These are phyloP conservation scores for Drosophila siamana DNA, from an alignment of 2,888 invertebrate species.

Conservation along the genomic window DNA sequence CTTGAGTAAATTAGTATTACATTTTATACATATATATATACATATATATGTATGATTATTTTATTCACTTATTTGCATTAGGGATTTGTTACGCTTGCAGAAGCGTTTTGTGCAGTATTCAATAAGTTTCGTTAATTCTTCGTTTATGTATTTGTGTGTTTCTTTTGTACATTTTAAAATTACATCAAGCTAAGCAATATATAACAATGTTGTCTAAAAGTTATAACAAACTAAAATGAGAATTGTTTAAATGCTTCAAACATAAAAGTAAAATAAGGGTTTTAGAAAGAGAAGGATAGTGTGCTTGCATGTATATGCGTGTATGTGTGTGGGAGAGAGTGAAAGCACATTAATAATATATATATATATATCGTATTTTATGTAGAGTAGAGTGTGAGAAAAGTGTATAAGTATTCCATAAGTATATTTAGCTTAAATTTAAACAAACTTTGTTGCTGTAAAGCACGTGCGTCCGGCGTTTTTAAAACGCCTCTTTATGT, in stretches of 20 bases:
- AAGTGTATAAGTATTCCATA: background rate
- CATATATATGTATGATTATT: conserved; percentile 22
- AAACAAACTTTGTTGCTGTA: conserved; percentile 39
- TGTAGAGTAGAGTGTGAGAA: background rate
- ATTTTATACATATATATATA: conserved; percentile 8
- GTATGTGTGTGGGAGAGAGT: background rate
- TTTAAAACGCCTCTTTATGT: conserved; percentile 42
- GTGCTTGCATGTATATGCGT: background rate
- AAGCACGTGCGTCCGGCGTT: conserved; percentile 54
- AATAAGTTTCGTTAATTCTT: background rate
- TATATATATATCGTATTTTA: conserved; percentile 3
- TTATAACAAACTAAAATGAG: conserved; percentile 55
- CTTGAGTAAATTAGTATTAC: conserved; percentile 36
- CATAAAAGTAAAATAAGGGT: background rate
- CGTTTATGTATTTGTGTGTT: conserved; percentile 5
- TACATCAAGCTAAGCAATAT: conserved; percentile 69
- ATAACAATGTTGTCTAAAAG: conserved; percentile 68
- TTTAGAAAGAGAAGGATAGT: background rate
- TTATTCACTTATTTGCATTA: conserved; percentile 35
- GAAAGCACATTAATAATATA: conserved; percentile 14
- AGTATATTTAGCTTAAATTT: conserved; percentile 24
- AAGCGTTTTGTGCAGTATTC: background rate
- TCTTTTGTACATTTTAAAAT: conserved; percentile 37
- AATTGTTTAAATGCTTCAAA: conserved; percentile 22
- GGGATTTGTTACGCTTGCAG: conserved; percentile 11